phyloP scores from a whole-genome alignment of 2,797 vertebrate genomes.

The Ptychobarbus kaznakovi region DNA sequence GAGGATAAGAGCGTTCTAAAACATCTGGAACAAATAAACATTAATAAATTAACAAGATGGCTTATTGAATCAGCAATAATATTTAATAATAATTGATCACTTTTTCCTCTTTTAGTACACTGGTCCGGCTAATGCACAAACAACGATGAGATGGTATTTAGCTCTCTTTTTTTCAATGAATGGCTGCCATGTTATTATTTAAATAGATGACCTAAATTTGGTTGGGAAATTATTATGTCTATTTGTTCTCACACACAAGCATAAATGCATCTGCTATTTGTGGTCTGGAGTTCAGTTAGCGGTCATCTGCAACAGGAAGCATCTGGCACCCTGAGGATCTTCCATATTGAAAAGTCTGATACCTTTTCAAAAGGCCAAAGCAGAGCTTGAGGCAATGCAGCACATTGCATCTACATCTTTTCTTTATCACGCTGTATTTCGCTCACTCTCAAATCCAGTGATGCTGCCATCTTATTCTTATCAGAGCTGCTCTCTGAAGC shows the following conservation, averaged over 20 bases:
- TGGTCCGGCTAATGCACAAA: neutral
- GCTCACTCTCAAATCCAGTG: constrained; percentile 40
- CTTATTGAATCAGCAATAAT: neutral
- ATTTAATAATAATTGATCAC: neutral
- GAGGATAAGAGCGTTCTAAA: neutral
- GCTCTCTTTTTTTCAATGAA: neutral
- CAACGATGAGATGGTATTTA: neutral
- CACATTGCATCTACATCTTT: neutral
- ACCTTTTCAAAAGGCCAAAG: constrained; percentile 58
- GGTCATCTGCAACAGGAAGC: constrained; percentile 60
- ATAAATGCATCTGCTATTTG: constrained; percentile 38
- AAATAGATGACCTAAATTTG: no score
- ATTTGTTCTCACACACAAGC: constrained; percentile 16
- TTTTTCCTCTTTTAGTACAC: neutral
- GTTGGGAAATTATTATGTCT: constrained; percentile 12
- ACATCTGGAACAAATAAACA: neutral
- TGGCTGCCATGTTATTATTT: neutral
- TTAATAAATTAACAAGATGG: neutral
- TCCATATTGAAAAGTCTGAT: constrained; percentile 59
- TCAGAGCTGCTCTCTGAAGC: constrained; percentile 61
- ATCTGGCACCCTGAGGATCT: constrained; percentile 48
- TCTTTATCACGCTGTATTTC: constrained; percentile 20
- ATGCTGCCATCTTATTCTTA: constrained; percentile 61
- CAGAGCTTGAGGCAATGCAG: constrained; percentile 13
- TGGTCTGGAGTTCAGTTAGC: constrained; percentile 54